A percentile compares a stretch with the other conserved stretches of the same genome.
Evolutionary conservation across 2,888 invertebrate species (phyloP).

Genomic region (Anorthoa munda): DNA sequence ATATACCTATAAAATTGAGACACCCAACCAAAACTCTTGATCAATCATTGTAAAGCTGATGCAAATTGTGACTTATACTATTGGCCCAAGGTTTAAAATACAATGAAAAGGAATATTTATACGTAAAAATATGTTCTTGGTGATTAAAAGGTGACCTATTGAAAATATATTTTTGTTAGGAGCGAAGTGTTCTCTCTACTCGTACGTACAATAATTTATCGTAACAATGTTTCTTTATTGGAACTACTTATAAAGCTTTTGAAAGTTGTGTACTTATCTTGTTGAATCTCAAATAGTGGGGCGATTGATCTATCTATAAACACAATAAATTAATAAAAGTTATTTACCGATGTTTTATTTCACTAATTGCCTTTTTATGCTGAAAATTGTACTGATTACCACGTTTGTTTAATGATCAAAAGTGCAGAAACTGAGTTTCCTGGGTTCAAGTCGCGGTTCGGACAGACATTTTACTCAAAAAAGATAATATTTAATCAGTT

Average conservation of each 20-base stretch:
- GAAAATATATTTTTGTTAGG: constrained; percentile 87
- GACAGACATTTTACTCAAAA: too few species aligned
- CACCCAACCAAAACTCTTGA: neutral
- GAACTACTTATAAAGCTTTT: constrained; percentile 74
- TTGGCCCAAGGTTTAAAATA: neutral
- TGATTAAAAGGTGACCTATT: constrained; percentile 57
- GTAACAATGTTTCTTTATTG: constrained; percentile 52
- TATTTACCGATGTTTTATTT: constrained; percentile 72
- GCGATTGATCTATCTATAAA: constrained; percentile 78
- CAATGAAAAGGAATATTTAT: neutral
- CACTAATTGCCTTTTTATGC: neutral
- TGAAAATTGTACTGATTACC: too few species aligned
- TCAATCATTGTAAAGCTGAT: neutral
- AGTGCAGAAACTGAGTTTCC: too few species aligned
- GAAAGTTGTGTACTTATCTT: constrained; percentile 81
- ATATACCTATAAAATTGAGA: neutral
- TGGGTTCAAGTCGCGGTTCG: too few species aligned
- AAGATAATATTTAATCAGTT: too few species aligned
- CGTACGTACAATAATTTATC: constrained; percentile 52
- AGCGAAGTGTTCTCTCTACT: constrained; percentile 74
- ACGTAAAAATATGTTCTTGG: constrained; percentile 19
- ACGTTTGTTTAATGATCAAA: too few species aligned
- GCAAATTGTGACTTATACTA: neutral
- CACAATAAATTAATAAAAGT: constrained; percentile 80
- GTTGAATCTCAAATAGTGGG: constrained; percentile 84